phyloP scores from a whole-genome alignment of 2,888 invertebrate genomes.

The Eristalis pertinax region DNA sequence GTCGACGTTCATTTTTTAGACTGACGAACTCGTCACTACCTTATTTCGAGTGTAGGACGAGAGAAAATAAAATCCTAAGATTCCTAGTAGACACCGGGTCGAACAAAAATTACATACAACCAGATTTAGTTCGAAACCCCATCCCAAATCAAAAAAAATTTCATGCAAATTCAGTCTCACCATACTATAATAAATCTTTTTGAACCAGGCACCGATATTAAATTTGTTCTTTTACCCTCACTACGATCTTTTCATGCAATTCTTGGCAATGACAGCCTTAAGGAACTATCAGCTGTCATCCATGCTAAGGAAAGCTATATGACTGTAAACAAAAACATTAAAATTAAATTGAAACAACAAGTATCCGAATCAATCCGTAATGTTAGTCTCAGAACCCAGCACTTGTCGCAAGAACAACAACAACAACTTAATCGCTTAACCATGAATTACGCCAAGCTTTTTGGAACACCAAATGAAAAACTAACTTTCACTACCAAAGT shows the following conservation, averaged over 20 bases:
- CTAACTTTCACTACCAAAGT: constrained; percentile 9
- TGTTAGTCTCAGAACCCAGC: constrained; percentile 34
- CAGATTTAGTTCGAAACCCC: neutral
- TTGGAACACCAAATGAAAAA: constrained; percentile 38
- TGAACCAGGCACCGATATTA: constrained; percentile 8
- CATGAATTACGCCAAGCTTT: constrained; percentile 18
- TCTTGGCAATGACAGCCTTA: constrained; percentile 44
- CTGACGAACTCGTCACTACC: constrained; percentile 25
- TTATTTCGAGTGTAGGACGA: constrained; percentile 22
- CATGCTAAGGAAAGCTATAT: constrained; percentile 32
- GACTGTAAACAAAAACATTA: constrained; percentile 11
- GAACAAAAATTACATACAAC: too few relatives aligned
- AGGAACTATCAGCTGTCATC: constrained; percentile 39
- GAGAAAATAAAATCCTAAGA: constrained; percentile 2
- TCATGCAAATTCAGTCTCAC: neutral
- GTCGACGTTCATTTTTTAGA: constrained; percentile 7
- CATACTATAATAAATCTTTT: constrained; percentile 39
- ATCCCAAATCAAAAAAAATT: constrained; percentile 15
- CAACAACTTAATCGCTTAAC: constrained; percentile 11
- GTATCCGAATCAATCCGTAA: constrained; percentile 27
- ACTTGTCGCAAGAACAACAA: constrained; percentile 29
- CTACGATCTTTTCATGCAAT: constrained; percentile 39
- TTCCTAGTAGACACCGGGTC: neutral
- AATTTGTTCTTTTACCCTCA: constrained; percentile 40
- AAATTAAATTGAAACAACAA: constrained; percentile 27